Percentiles rank a stretch among this genome's conserved stretches.
Evolutionary conservation across 2,797 vertebrate genomes (phyloP).

Genomic region (Amblyopsis hoosieri): DNA sequence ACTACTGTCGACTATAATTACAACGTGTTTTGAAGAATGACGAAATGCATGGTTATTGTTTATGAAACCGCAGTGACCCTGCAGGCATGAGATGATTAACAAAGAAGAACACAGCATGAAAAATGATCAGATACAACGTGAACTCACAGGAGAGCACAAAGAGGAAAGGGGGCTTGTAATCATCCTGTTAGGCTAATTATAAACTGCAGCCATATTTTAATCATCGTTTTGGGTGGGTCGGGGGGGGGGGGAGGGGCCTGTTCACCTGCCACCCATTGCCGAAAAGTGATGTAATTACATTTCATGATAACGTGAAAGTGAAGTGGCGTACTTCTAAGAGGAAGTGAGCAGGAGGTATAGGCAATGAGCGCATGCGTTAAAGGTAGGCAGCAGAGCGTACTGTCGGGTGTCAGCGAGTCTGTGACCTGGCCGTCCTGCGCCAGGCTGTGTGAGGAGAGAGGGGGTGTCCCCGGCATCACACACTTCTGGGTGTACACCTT

Average conservation of each 20-base stretch:
- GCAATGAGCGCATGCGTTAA: neutral
- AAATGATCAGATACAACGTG: neutral
- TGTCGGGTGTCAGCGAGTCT: conserved; percentile 67
- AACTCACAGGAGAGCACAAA: neutral
- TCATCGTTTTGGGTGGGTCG: too few relatives aligned
- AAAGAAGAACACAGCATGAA: neutral
- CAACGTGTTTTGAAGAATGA: too few relatives aligned
- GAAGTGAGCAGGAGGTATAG: neutral
- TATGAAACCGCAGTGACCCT: neutral
- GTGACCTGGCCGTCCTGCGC: conserved; percentile 74
- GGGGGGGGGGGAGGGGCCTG: too few relatives aligned
- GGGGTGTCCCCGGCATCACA: conserved; percentile 84
- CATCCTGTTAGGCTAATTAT: conserved; percentile 1
- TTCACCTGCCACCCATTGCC: too few relatives aligned
- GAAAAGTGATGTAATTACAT: too few relatives aligned
- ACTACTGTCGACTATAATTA: too few relatives aligned
- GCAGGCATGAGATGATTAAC: neutral
- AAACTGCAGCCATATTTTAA: conserved; percentile 3
- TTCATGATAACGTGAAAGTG: too few relatives aligned
- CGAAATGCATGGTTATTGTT: neutral
- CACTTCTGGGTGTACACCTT: conserved; percentile 96
- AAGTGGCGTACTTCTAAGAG: neutral
- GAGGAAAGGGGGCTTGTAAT: neutral
- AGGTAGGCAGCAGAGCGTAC: conserved; percentile 40
- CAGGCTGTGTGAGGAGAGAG: conserved; percentile 77